Conservation (phyloP, 1,140 invertebrate species). For the Asbolus verrucosus region DNA sequence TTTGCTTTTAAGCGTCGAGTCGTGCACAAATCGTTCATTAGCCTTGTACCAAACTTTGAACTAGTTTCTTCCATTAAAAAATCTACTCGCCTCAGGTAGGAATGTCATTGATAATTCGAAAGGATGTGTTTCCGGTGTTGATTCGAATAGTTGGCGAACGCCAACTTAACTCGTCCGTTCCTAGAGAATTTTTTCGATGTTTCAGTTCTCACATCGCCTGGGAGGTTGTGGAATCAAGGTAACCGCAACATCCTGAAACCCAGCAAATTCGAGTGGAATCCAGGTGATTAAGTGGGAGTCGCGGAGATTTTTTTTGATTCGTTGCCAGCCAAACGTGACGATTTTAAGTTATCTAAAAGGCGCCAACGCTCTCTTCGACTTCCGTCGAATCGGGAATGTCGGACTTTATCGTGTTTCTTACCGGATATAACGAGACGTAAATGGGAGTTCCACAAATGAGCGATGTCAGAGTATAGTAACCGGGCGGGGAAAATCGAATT, state of each 20-base stretch:
- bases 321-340: not conserved
- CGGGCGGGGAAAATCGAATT: no score
- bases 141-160: no score
- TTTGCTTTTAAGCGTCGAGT: slow-evolving; percentile 21
- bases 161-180: no score
- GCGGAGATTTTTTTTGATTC: slow-evolving; percentile 5
- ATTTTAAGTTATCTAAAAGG: slow-evolving; percentile 32
- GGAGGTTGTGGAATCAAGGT: slow-evolving; percentile 32
- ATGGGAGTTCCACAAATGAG: slow-evolving; percentile 9
- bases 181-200: not conserved
- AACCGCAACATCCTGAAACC: slow-evolving; percentile 43
- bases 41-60: not conserved
- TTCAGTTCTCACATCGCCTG: slow-evolving; percentile 21
- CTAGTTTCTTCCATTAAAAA: no score
- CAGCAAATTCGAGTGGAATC: slow-evolving; percentile 7
- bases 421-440: slow-evolving; percentile 23
- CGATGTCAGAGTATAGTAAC: not conserved
- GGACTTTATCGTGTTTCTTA: slow-evolving; percentile 10
- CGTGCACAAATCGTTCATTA: slow-evolving; percentile 23
- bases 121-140: no score
- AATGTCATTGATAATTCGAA: no score
- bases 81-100: no score
- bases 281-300: slow-evolving; percentile 28
- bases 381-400: slow-evolving; percentile 11
- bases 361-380: slow-evolving; percentile 9